Percentiles rank a stretch among this genome's conserved stretches.
These are phyloP conservation scores for Catocala fraxini DNA, from an alignment of 2,888 invertebrate genomes.

Conservation along the genomic window DNA sequence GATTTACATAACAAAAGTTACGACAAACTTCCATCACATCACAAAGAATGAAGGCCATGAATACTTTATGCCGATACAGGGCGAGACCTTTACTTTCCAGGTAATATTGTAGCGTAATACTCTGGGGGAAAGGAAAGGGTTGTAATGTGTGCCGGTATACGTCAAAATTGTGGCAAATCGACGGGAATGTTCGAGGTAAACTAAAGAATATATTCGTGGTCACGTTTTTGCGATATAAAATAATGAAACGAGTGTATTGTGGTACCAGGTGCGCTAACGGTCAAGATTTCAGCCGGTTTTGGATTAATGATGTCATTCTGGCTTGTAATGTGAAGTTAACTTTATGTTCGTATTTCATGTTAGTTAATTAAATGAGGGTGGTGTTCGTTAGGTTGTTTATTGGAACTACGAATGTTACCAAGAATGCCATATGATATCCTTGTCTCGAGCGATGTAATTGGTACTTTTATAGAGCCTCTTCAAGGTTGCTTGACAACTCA, in stretches of 20 bases:
- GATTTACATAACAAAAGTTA: conserved; percentile 29
- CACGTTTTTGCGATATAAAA: conserved; percentile 43
- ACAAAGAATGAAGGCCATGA: conserved; percentile 38
- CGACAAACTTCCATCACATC: conserved; percentile 19
- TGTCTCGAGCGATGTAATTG: background rate
- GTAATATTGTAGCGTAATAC: conserved; percentile 35
- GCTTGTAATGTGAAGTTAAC: background rate
- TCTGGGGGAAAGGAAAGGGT: conserved; percentile 40
- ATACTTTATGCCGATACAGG: conserved; percentile 26
- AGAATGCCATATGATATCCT: background rate
- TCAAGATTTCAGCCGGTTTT: conserved; percentile 14
- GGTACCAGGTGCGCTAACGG: conserved; percentile 12
- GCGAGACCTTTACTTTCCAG: conserved; percentile 19
- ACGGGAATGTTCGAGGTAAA: conserved; percentile 21
- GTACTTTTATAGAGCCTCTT: too few species aligned
- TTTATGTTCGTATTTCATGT: conserved; percentile 8
- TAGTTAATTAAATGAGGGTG: conserved; percentile 6
- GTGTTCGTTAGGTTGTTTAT: background rate
- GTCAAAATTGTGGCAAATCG: conserved; percentile 26
- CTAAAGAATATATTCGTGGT: conserved; percentile 31
- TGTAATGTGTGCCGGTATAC: conserved; percentile 40
- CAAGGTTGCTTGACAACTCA: too few species aligned
- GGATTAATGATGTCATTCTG: conserved; percentile 14
- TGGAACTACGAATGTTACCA: background rate
- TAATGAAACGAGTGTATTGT: conserved; percentile 37